phyloP scores from a whole-genome alignment of 2,797 vertebrate species.

The Eulemur coronatus region DNA sequence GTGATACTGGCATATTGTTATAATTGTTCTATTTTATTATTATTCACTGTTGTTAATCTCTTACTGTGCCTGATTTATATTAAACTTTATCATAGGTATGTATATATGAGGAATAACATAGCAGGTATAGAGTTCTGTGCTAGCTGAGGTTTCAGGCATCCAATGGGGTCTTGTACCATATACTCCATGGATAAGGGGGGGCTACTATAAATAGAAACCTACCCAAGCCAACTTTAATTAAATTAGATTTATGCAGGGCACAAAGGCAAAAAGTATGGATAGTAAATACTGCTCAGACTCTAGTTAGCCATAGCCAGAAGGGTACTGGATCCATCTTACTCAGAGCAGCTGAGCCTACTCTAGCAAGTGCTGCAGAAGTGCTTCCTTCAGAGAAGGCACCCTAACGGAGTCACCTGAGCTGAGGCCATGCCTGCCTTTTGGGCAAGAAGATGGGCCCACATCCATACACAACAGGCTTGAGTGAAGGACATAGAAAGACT shows the following conservation, averaged over 20 bases:
- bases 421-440: not conserved
- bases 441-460: not conserved
- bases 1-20: not conserved
- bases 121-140: not conserved
- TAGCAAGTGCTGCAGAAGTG: not conserved
- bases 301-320: not conserved
- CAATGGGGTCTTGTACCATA: not conserved
- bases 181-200: not conserved
- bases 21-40: not conserved
- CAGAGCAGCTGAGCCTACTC: not conserved
- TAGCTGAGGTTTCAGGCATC: not conserved
- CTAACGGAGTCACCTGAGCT: not conserved
- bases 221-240: conserved; percentile 35
- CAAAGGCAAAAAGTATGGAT: not conserved
- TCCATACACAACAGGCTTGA: not conserved
- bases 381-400: not conserved
- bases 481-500: not conserved
- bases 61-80: not conserved
- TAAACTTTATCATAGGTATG: not conserved
- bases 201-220: not conserved
- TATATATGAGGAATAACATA: not conserved
- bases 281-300: not conserved
- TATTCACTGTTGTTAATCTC: not conserved
- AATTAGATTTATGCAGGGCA: not conserved
- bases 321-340: not conserved